These are phyloP conservation scores for Hirudo medicinalis DNA, from an alignment of 1,140 invertebrate genomes.

Conservation along the genomic window DNA sequence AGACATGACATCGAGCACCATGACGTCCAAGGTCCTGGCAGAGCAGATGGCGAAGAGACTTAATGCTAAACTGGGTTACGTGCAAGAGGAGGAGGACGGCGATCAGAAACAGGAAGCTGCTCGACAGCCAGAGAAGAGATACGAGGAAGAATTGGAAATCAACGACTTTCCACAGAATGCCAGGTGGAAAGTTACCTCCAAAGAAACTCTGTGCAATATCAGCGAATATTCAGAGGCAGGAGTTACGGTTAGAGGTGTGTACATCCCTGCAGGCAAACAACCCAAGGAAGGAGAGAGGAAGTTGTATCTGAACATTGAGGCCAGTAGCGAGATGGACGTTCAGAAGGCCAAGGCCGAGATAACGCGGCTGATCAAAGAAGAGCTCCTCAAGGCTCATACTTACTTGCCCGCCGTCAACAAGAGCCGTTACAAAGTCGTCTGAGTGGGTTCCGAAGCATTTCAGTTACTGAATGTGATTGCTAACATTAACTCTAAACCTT, in stretches of 20 bases:
- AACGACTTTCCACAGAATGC: conserved; percentile 99
- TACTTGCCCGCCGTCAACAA: too few species aligned
- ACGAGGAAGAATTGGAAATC: conserved; percentile 97
- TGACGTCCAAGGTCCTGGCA: conserved; percentile 42
- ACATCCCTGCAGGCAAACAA: conserved; percentile 51
- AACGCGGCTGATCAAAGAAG: conserved; percentile 91
- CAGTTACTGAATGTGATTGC: too few species aligned
- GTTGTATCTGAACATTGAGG: conserved; percentile 95
- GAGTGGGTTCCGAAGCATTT: too few species aligned
- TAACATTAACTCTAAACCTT: too few species aligned
- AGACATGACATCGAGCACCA: conserved; percentile 33
- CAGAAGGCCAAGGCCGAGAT: conserved; percentile 97
- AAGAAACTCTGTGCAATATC: conserved; percentile 93
- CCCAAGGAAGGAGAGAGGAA: conserved; percentile 84
- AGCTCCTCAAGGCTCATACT: conserved; percentile 51
- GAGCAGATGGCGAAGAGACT: conserved; percentile 70
- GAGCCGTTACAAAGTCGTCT: too few species aligned
- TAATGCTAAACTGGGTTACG: conserved; percentile 94
- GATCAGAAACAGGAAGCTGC: conserved; percentile 43
- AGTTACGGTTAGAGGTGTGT: conserved; percentile 94
- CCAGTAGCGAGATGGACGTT: conserved; percentile 87
- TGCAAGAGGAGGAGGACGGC: conserved; percentile 56
- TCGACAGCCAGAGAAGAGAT: conserved; percentile 53
- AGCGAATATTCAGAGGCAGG: conserved; percentile 98
- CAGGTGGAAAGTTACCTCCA: conserved; percentile 92